Base-by-base conservation (phyloP, 2,888 invertebrate species). In the Amphimallon solstitiale region DNA sequence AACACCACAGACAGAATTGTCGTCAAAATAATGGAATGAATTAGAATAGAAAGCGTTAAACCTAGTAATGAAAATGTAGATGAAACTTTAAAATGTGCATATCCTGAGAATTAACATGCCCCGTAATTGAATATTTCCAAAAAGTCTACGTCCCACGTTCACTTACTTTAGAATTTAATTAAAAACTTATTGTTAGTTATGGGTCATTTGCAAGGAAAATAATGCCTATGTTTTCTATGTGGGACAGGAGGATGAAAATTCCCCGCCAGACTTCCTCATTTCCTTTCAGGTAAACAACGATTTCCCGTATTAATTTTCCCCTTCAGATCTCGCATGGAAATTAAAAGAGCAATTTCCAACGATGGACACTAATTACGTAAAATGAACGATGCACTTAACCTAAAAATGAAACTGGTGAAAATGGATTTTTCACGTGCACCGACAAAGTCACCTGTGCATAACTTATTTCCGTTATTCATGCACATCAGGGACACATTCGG, bases 291-390 rank as follows among this genome's bases (percentile, higher is more conserved):
- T 19, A 46, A 46, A 21, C 19, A 46, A 15, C 5, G 10, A 46
- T 19, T n/a, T 46, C n/a, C 19, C n/a, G n/a, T 46, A 15, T 19
- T 29, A 29, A 29, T 29, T 29, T 29, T 29, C 29, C n/a, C 29
- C 29, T 29, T 29, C 5, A 29, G 29, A 29, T 29, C 29, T 19
- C 6, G 46, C 46, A n/a, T 46, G 46, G 17, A 46, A 46, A 46
- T 46, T 46, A 46, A 46, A 46, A 46, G n/a, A 15, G 46, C 46
- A 46, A 46, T 46, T 46, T 46, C 46, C 19, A 19, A 9, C 17
- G 17, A 7, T 17, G 10, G 46, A 19, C 19, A 46, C 19, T 46
- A 46, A 46, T 46, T 46, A 46, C 19, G 10, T 17, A 21, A 19
- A 46, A 19, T 1, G 19, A 46, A 19, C 19, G 7, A 6, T 12